Evolutionary conservation across 1,140 invertebrate genomes (phyloP), one percentile per base, ranked within the genome.

Genomic region (Zophobas morio): DNA sequence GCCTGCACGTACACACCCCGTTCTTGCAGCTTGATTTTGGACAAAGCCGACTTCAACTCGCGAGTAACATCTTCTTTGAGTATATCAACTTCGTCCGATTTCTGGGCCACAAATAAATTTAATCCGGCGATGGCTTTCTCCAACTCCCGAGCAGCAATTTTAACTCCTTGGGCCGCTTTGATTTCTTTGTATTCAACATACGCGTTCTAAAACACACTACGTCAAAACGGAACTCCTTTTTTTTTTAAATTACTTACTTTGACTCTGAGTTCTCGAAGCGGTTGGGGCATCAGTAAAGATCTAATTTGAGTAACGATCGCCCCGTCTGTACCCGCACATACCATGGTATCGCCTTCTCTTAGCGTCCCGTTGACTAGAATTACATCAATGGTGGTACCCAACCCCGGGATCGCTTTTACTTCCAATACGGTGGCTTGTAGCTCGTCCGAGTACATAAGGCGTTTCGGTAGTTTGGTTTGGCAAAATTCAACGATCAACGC

Each of bases 361-460:
- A 99, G 87, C 20, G 91, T 93, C 8, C 99, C 99, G 88, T 99
- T 99, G 46, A 99, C 96, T 70, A 99, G 90, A 87, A 99, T 99
- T 40, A 98, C 95, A 90, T 99, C 99, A 84, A 99, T 98, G 2
- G 99, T 99, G 73, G 98, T 99, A 35, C 99, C 99, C 75, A 99
- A 89, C 56, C 99, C 99, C 46, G 96, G 93, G 82, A 99, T 94
- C 0, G 98, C 97, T 91, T 99, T 99, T 1, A 99, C 98, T 91
- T 99, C 98, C 83, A 99, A 90, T n/a, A 99, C 98, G 5, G 96
- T 99, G 32, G 97, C 97, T 85, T 98, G 94, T 47, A 99, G 88
- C 84, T 99, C 96, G 79, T 99, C 94, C 2, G 94, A 95, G 88
- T 95, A 99, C 87, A 97, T 93, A 0, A 99, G 88, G 80, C 96